A percentile compares a stretch with the other conserved stretches of the same genome.
Evolutionary conservation across 2,888 invertebrate species (phyloP).

Genomic region (Holacanthella duospinosa): DNA sequence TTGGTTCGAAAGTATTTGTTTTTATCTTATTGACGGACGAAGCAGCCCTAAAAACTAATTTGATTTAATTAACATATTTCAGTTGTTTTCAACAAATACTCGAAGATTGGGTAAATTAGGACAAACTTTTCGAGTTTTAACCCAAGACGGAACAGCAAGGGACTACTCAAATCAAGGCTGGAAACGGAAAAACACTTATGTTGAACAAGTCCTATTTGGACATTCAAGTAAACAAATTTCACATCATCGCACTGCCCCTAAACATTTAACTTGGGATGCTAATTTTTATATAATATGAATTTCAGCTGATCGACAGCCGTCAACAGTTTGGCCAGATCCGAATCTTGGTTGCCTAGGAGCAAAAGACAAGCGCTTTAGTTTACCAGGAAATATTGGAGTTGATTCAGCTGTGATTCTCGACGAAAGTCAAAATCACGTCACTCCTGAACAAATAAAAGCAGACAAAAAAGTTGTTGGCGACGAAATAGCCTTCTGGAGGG

Average conservation of each 20-base stretch:
- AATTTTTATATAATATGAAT: neutral
- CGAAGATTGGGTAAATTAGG: constrained; percentile 24
- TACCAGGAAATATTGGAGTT: constrained; percentile 58
- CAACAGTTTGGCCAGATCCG: constrained; percentile 41
- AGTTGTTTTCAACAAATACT: constrained; percentile 29
- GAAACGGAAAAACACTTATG: constrained; percentile 35
- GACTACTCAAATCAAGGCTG: constrained; percentile 33
- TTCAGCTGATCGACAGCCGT: constrained; percentile 11
- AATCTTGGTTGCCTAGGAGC: constrained; percentile 58
- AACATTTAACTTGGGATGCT: too few species aligned
- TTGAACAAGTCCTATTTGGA: constrained; percentile 34
- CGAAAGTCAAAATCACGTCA: constrained; percentile 16
- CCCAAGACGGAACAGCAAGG: constrained; percentile 13
- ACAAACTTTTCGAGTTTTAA: constrained; percentile 17
- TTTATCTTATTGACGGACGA: too few species aligned
- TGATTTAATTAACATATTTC: neutral
- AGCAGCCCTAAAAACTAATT: too few species aligned
- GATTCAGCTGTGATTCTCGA: constrained; percentile 40
- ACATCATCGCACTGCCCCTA: neutral
- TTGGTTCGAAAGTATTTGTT: too few species aligned
- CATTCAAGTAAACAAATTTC: constrained; percentile 24
- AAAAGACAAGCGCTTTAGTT: constrained; percentile 55
- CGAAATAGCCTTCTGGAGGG: constrained; percentile 33
- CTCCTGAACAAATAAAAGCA: constrained; percentile 28
- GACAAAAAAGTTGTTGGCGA: constrained; percentile 33